These are phyloP conservation scores for Cheirogaleus medius DNA, from an alignment of 2,113 vertebrate species.

Conservation along the genomic window DNA sequence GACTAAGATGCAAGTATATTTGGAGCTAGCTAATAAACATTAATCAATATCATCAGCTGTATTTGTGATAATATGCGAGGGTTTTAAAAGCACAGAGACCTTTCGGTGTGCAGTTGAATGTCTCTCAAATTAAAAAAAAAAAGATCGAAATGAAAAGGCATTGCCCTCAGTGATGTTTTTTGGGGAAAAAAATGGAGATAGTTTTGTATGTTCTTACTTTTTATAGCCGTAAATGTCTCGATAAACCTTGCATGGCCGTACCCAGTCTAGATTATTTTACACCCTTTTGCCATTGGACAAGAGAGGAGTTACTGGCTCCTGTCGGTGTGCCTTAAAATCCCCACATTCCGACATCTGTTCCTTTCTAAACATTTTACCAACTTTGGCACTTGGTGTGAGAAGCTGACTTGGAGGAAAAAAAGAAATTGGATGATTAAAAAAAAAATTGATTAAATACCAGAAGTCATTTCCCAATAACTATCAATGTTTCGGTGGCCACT, in stretches of 20 bases:
- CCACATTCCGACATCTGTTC: slow-evolving; percentile 96
- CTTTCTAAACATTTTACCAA: slow-evolving; percentile 95
- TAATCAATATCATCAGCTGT: slow-evolving; percentile 79
- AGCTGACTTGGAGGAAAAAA: slow-evolving; percentile 77
- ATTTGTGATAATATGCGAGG: slow-evolving; percentile 81
- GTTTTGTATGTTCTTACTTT: slow-evolving; percentile 83
- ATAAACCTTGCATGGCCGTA: slow-evolving; percentile 84
- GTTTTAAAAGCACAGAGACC: slow-evolving; percentile 80
- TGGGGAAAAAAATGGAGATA: slow-evolving; percentile 73
- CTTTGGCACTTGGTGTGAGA: slow-evolving; percentile 88
- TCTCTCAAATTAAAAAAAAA: slow-evolving; percentile 80
- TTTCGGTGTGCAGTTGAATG: slow-evolving; percentile 80
- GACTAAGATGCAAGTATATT: slow-evolving; percentile 84
- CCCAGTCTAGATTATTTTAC: slow-evolving; percentile 86
- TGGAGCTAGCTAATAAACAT: slow-evolving; percentile 78
- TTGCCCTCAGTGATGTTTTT: slow-evolving; percentile 76
- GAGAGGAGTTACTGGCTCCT: slow-evolving; percentile 94
- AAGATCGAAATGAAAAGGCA: neutral
- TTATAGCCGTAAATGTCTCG: slow-evolving; percentile 82
- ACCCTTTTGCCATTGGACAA: slow-evolving; percentile 93
- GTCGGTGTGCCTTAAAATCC: slow-evolving; percentile 93
- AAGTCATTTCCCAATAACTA: slow-evolving; percentile 83
- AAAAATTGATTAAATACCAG: slow-evolving; percentile 84
- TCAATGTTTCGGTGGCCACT: slow-evolving; percentile 82
- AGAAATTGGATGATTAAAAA: slow-evolving; percentile 82